Evolutionary conservation across 2,113 vertebrate genomes (phyloP).

Genomic region (Calypte anna): DNA sequence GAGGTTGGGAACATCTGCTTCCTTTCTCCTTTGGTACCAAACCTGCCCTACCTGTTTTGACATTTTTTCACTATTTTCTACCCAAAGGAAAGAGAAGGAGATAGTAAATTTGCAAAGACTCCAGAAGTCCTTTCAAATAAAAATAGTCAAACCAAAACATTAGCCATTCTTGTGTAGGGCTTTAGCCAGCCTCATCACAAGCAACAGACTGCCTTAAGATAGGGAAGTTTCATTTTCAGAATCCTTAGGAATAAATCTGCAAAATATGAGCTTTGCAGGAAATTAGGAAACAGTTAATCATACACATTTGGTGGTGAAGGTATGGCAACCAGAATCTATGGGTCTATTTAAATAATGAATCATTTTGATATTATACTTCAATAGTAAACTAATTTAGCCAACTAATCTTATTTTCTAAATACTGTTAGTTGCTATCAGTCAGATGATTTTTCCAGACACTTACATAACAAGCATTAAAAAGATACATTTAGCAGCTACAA

Average conservation of each 20-base stretch:
- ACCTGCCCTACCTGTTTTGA: not conserved
- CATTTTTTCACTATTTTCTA: not conserved
- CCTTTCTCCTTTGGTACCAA: not conserved
- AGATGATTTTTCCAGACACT: conserved; percentile 62
- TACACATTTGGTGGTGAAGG: not conserved
- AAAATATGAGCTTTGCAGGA: not conserved
- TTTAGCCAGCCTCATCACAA: not conserved
- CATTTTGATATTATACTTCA: conserved; percentile 38
- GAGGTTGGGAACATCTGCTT: not conserved
- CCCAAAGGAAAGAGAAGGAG: not conserved
- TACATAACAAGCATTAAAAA: conserved; percentile 78
- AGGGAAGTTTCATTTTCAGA: not conserved
- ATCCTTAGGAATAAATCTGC: not conserved
- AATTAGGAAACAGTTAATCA: not conserved
- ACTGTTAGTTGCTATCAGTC: conserved; percentile 64
- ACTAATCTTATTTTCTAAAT: conserved; percentile 77
- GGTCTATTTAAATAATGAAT: conserved; percentile 32
- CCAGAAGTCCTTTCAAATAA: not conserved
- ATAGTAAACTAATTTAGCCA: conserved; percentile 67
- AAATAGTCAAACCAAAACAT: not conserved
- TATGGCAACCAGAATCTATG: conserved; percentile 1
- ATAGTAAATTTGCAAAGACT: not conserved
- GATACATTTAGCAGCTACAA: conserved; percentile 71
- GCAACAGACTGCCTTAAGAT: not conserved
- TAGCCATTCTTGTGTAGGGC: not conserved